Percentiles rank a stretch among this genome's conserved stretches.
phyloP scores from a whole-genome alignment of 2,888 invertebrate genomes.

The Timema cristinae region DNA sequence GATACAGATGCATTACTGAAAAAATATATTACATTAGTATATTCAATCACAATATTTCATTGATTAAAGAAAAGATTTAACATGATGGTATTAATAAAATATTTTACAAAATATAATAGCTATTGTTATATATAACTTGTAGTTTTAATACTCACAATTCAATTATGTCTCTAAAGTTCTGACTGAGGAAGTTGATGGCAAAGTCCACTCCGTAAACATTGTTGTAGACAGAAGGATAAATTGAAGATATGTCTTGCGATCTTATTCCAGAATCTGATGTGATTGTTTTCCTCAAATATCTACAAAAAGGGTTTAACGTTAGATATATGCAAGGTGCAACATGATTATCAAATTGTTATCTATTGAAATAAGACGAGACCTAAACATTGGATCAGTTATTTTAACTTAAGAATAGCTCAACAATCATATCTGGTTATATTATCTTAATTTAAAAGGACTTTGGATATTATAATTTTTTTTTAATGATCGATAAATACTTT shows the following conservation, averaged over 20 bases:
- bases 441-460: no score
- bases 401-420: no score
- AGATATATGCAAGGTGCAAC: constrained; percentile 39
- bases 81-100: no score
- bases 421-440: no score
- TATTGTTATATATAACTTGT: no score
- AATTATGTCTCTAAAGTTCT: background rate
- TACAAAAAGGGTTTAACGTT: background rate
- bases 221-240: constrained; percentile 5
- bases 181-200: background rate
- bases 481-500: no score
- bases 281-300: constrained; percentile 8
- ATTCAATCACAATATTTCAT: background rate
- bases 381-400: no score
- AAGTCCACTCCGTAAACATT: constrained; percentile 4
- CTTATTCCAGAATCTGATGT: background rate
- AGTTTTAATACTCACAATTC: background rate
- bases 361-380: no score
- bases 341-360: no score
- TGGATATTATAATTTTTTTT: no score
- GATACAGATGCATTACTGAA: background rate
- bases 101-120: no score
- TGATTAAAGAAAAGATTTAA: no score
- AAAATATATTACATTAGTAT: background rate
- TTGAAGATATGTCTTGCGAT: background rate